Evolutionary conservation across 2,888 invertebrate genomes (phyloP).

Genomic region (Noctua fimbriata): DNA sequence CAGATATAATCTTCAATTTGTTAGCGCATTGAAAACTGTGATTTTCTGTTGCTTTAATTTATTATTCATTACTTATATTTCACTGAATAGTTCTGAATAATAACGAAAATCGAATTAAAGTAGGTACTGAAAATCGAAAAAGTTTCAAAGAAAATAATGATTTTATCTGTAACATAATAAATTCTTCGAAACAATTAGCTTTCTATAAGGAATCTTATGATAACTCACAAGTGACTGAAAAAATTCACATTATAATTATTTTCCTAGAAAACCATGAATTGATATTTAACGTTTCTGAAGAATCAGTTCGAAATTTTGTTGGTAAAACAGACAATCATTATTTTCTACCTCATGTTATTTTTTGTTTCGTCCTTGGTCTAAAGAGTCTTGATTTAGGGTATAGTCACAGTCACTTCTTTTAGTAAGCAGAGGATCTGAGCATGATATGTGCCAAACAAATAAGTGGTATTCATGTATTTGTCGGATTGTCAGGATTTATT

Average conservation of each 20-base stretch:
- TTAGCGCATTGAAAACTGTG: background rate
- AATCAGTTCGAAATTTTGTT: too few species aligned
- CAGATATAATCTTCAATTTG: conserved; percentile 1
- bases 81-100: background rate
- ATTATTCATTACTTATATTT: background rate
- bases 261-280: background rate
- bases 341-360: too few species aligned
- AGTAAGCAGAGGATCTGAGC: too few species aligned
- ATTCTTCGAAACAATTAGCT: background rate
- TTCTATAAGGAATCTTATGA: background rate
- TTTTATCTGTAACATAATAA: background rate
- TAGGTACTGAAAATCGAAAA: background rate
- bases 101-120: background rate
- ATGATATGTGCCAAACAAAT: too few species aligned
- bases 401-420: too few species aligned
- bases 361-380: too few species aligned
- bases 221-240: background rate
- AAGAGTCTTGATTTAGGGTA: too few species aligned
- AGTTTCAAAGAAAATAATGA: background rate
- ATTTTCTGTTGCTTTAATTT: background rate
- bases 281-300: background rate
- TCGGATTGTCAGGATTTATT: too few species aligned
- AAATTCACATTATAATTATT: background rate
- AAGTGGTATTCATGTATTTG: too few species aligned
- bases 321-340: too few species aligned